Base-by-base conservation (phyloP, 2,113 vertebrate species). In the Tricholaema leucomelas region DNA sequence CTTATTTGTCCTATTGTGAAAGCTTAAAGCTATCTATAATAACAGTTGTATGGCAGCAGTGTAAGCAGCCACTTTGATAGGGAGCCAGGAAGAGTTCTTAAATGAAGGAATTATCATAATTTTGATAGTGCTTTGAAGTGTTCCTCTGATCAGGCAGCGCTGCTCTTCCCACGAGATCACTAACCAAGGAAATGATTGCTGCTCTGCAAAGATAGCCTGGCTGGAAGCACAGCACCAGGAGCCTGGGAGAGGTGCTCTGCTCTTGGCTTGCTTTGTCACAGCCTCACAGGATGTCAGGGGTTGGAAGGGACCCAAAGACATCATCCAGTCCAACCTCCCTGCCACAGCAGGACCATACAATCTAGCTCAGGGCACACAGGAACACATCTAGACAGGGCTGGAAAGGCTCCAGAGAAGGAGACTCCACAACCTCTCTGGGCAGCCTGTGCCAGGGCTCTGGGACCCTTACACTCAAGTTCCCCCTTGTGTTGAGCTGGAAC, bases 31-130 rank as follows among this genome's bases (percentile, higher is more conserved):
- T 82, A 87, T 93, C 89, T 76, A 24, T 89, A 86, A 84, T 44
- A 87, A 89, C 89, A 91, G 38, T 92, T 89, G 67, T 77, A 64
- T 70, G 46, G 72, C 72, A 91, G 69, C 79, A 87, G 25, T 82
- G 67, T 65, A 82, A 79, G 87, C 40, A 76, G 44, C 88, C 28
- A 69, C 80, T 95, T 94, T 95, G 90, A 86, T 91, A 88, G 78
- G 36, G 88, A 93, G 92, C 86, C 86, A 84, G 84, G 78, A 91
- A 76, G 92, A 83, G 42, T 81, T 91, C 77, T 91, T 90, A 92
- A 92, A 87, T 85, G 55, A 95, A 88, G 67, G 71, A 96, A 93
- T 95, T 95, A 94, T 81, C 86, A 95, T 95, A 94, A 87, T 92
- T 95, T 79, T 79, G 71, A 84, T 88, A 93, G 67, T 55, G 74